Percentiles rank a stretch among this genome's conserved stretches.
These are phyloP conservation scores for Cantharis lateralis DNA, from an alignment of 2,888 invertebrate genomes.

Conservation along the genomic window DNA sequence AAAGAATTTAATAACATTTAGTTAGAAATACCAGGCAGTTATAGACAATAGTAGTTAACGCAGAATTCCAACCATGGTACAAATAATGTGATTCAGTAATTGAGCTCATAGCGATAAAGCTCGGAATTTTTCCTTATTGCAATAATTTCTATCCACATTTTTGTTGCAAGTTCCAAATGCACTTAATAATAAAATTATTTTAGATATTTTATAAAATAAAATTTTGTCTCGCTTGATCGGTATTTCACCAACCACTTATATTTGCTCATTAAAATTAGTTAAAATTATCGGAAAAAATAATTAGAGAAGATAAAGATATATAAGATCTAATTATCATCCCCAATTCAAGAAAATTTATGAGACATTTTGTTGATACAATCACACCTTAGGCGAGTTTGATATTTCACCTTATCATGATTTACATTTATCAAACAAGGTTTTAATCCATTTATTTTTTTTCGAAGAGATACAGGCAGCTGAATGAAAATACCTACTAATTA, in stretches of 20 bases:
- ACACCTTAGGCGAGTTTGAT: slow-evolving; percentile 35
- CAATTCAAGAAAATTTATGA: slow-evolving; percentile 36
- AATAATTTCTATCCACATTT: too few species aligned
- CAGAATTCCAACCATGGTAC: too few species aligned
- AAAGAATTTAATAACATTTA: too few species aligned
- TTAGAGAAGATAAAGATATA: background rate
- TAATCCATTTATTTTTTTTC: slow-evolving; percentile 24
- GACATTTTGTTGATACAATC: slow-evolving; percentile 36
- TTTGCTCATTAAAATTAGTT: background rate
- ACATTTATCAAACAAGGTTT: slow-evolving; percentile 24
- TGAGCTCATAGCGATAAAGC: too few species aligned
- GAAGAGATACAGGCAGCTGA: slow-evolving; percentile 20
- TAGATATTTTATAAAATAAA: too few species aligned
- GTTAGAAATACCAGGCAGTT: too few species aligned
- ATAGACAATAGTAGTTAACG: too few species aligned
- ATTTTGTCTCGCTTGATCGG: background rate
- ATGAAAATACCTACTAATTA: background rate
- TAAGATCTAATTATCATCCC: slow-evolving; percentile 33
- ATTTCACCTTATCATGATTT: slow-evolving; percentile 32
- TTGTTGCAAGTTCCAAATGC: too few species aligned
- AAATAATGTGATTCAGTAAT: too few species aligned
- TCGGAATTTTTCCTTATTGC: too few species aligned
- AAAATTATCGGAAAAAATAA: slow-evolving; percentile 1
- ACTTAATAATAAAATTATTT: too few species aligned
- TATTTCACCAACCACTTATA: background rate